Percentiles rank a stretch among this genome's conserved stretches.
Evolutionary conservation across 2,113 vertebrate genomes (phyloP).

Genomic region (Paramisgurnus dabryanus): DNA sequence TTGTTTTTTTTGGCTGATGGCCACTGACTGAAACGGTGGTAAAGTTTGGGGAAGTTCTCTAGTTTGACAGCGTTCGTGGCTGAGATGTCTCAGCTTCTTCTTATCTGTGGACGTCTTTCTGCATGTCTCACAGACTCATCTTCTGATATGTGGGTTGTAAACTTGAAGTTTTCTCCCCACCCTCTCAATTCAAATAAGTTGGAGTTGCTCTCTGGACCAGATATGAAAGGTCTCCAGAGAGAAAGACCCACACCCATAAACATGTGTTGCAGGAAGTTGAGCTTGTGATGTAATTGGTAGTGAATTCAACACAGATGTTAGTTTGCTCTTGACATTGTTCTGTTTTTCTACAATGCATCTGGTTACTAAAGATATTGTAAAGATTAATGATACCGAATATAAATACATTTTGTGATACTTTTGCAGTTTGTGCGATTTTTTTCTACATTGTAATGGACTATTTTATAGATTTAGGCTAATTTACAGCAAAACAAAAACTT

Average conservation of each 20-base stretch:
- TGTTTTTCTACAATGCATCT: too few relatives aligned
- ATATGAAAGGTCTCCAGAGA: constrained; percentile 22
- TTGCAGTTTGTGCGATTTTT: too few relatives aligned
- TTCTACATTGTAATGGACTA: too few relatives aligned
- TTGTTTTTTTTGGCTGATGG: not conserved
- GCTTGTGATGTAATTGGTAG: not conserved
- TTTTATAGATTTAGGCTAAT: too few relatives aligned
- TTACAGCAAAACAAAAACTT: too few relatives aligned
- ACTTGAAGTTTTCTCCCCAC: constrained; percentile 29
- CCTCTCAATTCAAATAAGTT: constrained; percentile 27
- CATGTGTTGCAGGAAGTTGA: constrained; percentile 30
- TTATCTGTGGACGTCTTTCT: constrained; percentile 2
- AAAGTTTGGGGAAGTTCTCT: not conserved
- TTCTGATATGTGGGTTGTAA: constrained; percentile 14
- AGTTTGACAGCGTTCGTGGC: not conserved
- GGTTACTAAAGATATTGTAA: too few relatives aligned
- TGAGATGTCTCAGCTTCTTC: not conserved
- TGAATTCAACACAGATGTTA: constrained; percentile 33
- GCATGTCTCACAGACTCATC: not conserved
- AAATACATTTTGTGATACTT: too few relatives aligned
- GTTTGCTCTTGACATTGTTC: not conserved
- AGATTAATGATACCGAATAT: too few relatives aligned
- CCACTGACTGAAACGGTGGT: not conserved
- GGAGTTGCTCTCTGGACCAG: constrained; percentile 30
- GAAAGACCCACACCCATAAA: constrained; percentile 30